Conservation (phyloP, 2,113 vertebrate species). For the Turdus rufiventris region DNA sequence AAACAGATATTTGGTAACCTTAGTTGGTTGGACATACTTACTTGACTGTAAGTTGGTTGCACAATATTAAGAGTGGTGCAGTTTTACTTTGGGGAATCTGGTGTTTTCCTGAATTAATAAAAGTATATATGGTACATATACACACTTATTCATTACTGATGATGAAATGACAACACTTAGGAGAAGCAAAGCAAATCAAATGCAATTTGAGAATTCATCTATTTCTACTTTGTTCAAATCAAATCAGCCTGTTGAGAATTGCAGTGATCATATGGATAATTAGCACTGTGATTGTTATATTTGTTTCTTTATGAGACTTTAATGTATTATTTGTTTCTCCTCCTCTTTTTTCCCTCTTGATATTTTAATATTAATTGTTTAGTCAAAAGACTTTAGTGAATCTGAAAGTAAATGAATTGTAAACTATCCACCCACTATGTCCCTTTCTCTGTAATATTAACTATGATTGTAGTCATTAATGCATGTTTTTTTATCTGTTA, state of each 20-base stretch:
- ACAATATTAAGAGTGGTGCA: background rate
- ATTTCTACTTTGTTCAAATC: background rate
- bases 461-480: background rate
- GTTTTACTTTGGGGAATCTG: background rate
- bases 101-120: background rate
- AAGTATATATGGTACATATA: background rate
- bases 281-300: slow-evolving; percentile 19
- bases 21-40: background rate
- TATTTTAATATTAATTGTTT: slow-evolving; percentile 36
- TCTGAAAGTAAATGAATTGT: slow-evolving; percentile 5
- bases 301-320: background rate
- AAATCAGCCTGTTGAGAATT: slow-evolving; percentile 1
- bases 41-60: background rate
- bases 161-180: background rate
- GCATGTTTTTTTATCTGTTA: background rate
- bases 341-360: background rate
- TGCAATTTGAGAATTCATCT: background rate
- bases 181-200: background rate
- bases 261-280: slow-evolving; percentile 12
- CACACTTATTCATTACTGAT: background rate
- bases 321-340: background rate
- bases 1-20: background rate
- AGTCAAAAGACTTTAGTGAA: background rate
- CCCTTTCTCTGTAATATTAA: background rate
- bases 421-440: background rate